phyloP scores from a whole-genome alignment of 2,113 vertebrate species.

The Anolis sagrei region DNA sequence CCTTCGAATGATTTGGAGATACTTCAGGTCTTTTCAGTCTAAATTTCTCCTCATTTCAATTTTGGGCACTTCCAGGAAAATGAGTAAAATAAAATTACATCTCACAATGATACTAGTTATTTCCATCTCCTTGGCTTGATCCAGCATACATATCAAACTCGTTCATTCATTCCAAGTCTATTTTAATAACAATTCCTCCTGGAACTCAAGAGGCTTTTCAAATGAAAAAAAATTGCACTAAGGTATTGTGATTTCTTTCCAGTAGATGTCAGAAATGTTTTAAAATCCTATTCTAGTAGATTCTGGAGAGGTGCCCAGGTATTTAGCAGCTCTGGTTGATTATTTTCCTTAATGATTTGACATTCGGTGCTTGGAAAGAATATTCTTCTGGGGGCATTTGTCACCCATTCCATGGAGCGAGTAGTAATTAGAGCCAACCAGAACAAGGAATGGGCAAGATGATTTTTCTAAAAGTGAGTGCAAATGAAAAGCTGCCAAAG shows the following conservation, averaged over 20 bases:
- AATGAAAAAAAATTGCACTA: constrained; percentile 37
- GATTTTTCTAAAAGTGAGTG: constrained; percentile 14
- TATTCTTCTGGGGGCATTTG: constrained; percentile 55
- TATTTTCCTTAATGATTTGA: constrained; percentile 44
- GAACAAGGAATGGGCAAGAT: constrained; percentile 22
- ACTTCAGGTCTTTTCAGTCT: neutral
- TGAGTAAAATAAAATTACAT: neutral
- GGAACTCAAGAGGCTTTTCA: constrained; percentile 13
- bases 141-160: constrained; percentile 14
- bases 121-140: neutral
- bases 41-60: neutral
- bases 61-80: neutral
- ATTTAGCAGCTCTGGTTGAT: constrained; percentile 20
- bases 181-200: neutral
- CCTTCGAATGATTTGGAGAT: neutral
- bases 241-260: constrained; percentile 39
- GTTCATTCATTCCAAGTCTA: neutral
- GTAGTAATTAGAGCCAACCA: constrained; percentile 54
- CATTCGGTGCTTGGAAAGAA: constrained; percentile 36
- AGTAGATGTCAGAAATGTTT: neutral
- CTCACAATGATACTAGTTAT: neutral
- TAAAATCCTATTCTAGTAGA: constrained; percentile 47
- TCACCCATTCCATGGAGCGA: constrained; percentile 55
- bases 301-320: constrained; percentile 41
- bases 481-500: constrained; percentile 55